phyloP scores from a whole-genome alignment of 1,140 invertebrate genomes.

The Drosophila tropicalis region DNA sequence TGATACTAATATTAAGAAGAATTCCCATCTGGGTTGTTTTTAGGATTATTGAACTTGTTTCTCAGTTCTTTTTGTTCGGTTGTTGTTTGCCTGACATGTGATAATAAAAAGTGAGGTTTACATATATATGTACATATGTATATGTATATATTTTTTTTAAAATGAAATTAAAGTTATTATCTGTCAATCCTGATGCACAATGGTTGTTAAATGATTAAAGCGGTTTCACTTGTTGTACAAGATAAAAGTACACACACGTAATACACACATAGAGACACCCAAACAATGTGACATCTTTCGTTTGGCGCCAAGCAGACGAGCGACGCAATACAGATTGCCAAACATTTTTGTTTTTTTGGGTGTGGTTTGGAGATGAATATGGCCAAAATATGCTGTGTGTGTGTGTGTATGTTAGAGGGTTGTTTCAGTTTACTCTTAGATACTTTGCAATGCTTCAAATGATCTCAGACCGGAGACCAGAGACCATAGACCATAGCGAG shows the following conservation, averaged over 20 bases:
- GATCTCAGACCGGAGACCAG: constrained; percentile 31
- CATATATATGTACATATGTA: too few species aligned
- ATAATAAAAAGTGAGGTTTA: not conserved
- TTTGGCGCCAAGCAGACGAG: constrained; percentile 34
- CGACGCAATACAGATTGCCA: constrained; percentile 25
- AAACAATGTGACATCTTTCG: not conserved
- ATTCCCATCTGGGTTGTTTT: not conserved
- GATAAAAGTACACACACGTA: constrained; percentile 17
- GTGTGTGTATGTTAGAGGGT: constrained; percentile 18
- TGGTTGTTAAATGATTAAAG: constrained; percentile 9
- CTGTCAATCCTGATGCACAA: constrained; percentile 60
- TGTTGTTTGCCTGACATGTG: constrained; percentile 4
- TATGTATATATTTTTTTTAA: not conserved
- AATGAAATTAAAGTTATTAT: constrained; percentile 12
- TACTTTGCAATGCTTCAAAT: constrained; percentile 16
- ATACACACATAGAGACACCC: not conserved
- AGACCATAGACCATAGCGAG: too few species aligned
- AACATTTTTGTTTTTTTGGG: constrained; percentile 26
- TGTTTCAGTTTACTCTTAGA: constrained; percentile 19
- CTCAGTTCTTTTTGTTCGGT: not conserved
- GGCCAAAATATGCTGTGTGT: not conserved
- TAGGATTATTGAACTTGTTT: not conserved
- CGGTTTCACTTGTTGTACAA: constrained; percentile 21
- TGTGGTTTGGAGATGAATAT: constrained; percentile 39
- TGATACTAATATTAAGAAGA: not conserved